Evolutionary conservation across 2,797 vertebrate genomes (phyloP).

Genomic region (Ctenopoma kingsleyae): DNA sequence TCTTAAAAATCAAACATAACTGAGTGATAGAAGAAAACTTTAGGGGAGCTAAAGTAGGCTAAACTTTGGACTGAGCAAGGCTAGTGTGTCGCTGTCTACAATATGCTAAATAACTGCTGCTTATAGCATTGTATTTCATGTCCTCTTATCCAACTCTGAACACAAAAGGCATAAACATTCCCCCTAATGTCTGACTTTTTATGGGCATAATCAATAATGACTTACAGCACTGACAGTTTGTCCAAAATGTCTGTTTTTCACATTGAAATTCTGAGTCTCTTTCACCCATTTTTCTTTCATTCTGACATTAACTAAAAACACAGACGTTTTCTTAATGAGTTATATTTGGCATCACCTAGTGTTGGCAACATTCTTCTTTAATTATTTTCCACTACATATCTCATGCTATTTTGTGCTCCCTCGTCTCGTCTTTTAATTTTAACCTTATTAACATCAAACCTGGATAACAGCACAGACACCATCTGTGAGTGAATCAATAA

Average conservation of each 20-base stretch:
- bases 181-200: not conserved
- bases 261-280: conserved; percentile 1
- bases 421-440: conserved; percentile 16
- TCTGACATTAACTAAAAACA: conserved; percentile 30
- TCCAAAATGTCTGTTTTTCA: conserved; percentile 16
- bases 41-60: too few species aligned
- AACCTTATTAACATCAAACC: conserved; percentile 44
- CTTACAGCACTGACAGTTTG: not conserved
- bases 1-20: not conserved
- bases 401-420: conserved; percentile 19
- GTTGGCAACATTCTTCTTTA: conserved; percentile 21
- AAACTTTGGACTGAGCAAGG: not conserved
- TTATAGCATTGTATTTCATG: not conserved
- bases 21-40: not conserved
- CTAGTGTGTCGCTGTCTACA: not conserved
- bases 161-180: not conserved
- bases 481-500: conserved; percentile 26
- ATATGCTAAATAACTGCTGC: not conserved
- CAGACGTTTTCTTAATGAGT: conserved; percentile 23
- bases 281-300: conserved; percentile 14
- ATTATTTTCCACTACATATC: conserved; percentile 13
- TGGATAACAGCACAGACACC: conserved; percentile 21
- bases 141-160: not conserved
- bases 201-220: not conserved
- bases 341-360: conserved; percentile 32